phyloP scores from a whole-genome alignment of 2,113 vertebrate species.

The Percina caprodes region DNA sequence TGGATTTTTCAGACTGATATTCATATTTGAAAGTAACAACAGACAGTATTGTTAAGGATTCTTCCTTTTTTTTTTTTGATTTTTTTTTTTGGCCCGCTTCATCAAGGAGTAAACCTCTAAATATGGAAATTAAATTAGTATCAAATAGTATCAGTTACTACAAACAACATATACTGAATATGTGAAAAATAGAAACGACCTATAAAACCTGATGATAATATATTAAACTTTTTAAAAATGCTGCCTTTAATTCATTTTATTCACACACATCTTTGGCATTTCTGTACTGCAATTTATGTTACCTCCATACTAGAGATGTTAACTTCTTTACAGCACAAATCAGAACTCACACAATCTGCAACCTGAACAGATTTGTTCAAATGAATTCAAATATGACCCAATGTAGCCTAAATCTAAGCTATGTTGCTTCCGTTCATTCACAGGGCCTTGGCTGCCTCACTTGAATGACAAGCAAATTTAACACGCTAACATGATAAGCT shows the following conservation, averaged over 20 bases:
- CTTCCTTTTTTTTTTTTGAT: no score
- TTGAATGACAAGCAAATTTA: background rate
- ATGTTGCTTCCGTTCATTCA: background rate
- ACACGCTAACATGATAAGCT: background rate
- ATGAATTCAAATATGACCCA: background rate
- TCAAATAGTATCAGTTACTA: background rate
- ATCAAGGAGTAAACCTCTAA: no score
- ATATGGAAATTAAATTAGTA: background rate
- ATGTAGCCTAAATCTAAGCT: background rate
- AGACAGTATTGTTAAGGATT: background rate
- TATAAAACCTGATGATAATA: background rate
- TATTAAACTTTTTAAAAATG: background rate
- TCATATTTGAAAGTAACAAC: background rate
- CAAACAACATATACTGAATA: background rate
- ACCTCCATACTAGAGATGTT: background rate
- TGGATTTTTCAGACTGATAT: background rate
- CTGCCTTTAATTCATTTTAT: background rate
- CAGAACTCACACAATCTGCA: background rate
- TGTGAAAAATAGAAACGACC: background rate
- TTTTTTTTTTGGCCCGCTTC: no score
- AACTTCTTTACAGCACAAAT: background rate
- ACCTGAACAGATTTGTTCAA: background rate
- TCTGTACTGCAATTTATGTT: background rate
- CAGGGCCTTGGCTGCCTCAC: background rate
- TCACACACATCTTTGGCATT: background rate